Evolutionary conservation across 2,888 invertebrate genomes (phyloP).

Genomic region (Ditula angustiorana): DNA sequence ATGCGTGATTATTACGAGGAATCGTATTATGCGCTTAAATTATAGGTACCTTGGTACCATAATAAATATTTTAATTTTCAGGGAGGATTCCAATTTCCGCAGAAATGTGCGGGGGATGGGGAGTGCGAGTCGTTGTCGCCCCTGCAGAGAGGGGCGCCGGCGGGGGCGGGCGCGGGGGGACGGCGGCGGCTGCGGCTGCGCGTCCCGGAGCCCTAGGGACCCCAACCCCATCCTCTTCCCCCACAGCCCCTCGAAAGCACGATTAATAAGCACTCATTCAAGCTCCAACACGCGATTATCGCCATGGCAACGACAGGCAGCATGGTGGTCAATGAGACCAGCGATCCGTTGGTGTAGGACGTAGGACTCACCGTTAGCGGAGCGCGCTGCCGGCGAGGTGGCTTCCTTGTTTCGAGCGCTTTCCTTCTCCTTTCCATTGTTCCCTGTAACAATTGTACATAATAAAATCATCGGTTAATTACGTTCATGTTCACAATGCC

Average conservation of each 20-base stretch:
- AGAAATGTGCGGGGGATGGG: constrained; percentile 72
- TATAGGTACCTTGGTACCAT: constrained; percentile 30
- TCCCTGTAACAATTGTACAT: constrained; percentile 85
- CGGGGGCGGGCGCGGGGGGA: constrained; percentile 49
- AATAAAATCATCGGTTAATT: neutral
- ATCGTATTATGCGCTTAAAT: neutral
- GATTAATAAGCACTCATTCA: constrained; percentile 79
- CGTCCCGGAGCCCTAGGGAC: constrained; percentile 60
- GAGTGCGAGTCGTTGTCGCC: constrained; percentile 60
- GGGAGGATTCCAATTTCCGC: constrained; percentile 77
- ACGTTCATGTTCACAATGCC: too few species aligned
- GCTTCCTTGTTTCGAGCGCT: constrained; percentile 89
- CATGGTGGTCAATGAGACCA: constrained; percentile 43
- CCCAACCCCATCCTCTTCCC: constrained; percentile 51
- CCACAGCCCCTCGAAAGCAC: constrained; percentile 53
- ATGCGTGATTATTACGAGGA: constrained; percentile 5
- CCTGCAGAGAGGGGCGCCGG: constrained; percentile 62
- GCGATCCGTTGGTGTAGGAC: neutral
- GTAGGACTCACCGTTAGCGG: constrained; percentile 86
- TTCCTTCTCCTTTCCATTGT: constrained; percentile 88
- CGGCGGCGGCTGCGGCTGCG: constrained; percentile 68
- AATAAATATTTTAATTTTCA: constrained; percentile 56
- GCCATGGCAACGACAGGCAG: constrained; percentile 58
- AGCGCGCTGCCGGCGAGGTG: constrained; percentile 88
- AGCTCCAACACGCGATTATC: constrained; percentile 64